A percentile compares a stretch with the other conserved stretches of the same genome.
Conservation (phyloP, 2,113 vertebrate species). For the Oxygymnocypris stewartii region DNA sequence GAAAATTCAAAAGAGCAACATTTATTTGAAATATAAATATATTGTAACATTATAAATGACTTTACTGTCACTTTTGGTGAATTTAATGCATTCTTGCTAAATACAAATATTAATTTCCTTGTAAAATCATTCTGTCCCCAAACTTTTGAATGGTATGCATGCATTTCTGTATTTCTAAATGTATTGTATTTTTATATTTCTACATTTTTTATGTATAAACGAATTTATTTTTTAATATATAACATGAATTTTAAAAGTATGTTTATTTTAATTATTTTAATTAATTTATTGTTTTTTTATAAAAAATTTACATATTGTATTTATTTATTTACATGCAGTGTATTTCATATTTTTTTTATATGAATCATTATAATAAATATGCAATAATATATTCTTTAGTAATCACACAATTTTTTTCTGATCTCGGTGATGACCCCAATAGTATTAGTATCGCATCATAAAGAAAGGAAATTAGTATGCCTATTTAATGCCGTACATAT, state of each 20-base stretch:
- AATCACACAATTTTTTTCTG: neutral
- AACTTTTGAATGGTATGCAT: neutral
- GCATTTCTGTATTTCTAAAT: neutral
- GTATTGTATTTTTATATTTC: no score
- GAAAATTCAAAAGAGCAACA: no score
- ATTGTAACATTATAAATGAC: no score
- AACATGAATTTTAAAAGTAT: neutral
- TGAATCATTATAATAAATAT: neutral
- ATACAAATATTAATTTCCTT: neutral
- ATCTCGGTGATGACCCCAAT: no score
- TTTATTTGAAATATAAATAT: no score
- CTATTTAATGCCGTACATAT: neutral
- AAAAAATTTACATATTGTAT: fast-evolving
- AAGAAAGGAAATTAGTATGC: neutral
- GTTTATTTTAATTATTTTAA: neutral
- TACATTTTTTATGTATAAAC: neutral
- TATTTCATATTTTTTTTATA: no score
- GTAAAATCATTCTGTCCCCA: neutral
- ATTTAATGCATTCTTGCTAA: neutral
- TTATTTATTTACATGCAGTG: neutral
- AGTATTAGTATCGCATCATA: neutral
- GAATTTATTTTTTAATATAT: no score
- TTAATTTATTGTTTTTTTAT: neutral
- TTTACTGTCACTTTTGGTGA: no score
- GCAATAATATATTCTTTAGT: neutral